Evolutionary conservation across 2,888 invertebrate species (phyloP).

Genomic region (Camptogramma bilineatum): DNA sequence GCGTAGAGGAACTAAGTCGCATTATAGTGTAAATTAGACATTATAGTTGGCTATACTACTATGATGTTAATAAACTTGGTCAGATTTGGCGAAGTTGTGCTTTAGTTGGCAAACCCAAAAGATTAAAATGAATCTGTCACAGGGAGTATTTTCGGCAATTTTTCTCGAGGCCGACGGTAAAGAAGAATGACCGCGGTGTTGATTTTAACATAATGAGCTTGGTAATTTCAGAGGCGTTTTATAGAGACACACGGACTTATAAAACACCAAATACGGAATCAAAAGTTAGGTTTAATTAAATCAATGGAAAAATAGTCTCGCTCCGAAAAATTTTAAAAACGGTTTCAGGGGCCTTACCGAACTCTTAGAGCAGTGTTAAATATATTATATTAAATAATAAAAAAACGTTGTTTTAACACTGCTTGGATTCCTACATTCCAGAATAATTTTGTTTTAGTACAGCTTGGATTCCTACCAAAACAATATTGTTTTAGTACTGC

Average conservation of each 20-base stretch:
- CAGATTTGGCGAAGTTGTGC: neutral
- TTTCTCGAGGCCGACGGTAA: slow-evolving; percentile 60
- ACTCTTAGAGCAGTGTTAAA: too few species aligned
- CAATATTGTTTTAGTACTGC: too few species aligned
- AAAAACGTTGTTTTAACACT: too few species aligned
- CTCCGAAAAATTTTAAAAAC: neutral
- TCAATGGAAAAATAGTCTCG: neutral
- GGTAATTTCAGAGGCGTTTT: slow-evolving; percentile 59
- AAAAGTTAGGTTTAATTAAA: neutral
- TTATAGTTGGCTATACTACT: too few species aligned
- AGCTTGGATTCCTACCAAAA: too few species aligned
- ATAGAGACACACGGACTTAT: slow-evolving; percentile 47
- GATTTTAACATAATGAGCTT: slow-evolving; percentile 74
- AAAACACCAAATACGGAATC: neutral
- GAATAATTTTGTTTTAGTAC: too few species aligned
- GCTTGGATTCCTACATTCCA: too few species aligned
- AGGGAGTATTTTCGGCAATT: slow-evolving; percentile 54
- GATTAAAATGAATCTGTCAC: slow-evolving; percentile 51
- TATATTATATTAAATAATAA: too few species aligned
- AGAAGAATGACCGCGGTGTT: slow-evolving; percentile 72
- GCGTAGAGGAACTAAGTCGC: too few species aligned
- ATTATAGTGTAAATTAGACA: too few species aligned
- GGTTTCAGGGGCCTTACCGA: too few species aligned
- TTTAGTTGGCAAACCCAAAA: slow-evolving; percentile 2
- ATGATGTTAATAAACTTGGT: slow-evolving; percentile 35